Evolutionary conservation across 2,113 vertebrate genomes (phyloP).

Genomic region (Alaudala cheleensis): DNA sequence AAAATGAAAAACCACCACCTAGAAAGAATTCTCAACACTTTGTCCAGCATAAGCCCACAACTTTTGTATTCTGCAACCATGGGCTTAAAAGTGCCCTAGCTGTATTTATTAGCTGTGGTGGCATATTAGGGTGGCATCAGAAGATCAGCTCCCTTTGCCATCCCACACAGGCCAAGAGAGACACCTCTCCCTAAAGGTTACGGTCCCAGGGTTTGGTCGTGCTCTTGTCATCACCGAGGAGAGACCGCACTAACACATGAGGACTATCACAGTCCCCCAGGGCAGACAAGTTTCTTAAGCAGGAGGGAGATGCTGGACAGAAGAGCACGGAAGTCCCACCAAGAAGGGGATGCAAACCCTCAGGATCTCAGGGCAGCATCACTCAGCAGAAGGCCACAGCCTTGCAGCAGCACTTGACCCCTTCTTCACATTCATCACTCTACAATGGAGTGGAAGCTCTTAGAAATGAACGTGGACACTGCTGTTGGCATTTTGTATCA

Average conservation of each 20-base stretch:
- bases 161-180: fast-evolving
- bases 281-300: background rate
- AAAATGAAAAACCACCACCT: background rate
- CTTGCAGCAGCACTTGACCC: too few relatives aligned
- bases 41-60: background rate
- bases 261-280: background rate
- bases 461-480: fast-evolving
- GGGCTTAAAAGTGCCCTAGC: background rate
- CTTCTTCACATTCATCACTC: background rate
- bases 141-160: background rate
- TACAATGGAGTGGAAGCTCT: fast-evolving
- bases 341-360: background rate
- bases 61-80: background rate
- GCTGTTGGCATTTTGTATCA: background rate
- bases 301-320: background rate
- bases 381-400: background rate
- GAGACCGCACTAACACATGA: background rate
- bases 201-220: background rate
- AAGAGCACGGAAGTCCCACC: background rate
- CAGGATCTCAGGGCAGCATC: background rate
- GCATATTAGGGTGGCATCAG: background rate
- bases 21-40: background rate
- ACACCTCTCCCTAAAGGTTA: background rate
- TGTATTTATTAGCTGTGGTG: background rate
- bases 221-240: background rate